These are phyloP conservation scores for Cosmia pyralina DNA, from an alignment of 2,888 invertebrate species.

Conservation along the genomic window DNA sequence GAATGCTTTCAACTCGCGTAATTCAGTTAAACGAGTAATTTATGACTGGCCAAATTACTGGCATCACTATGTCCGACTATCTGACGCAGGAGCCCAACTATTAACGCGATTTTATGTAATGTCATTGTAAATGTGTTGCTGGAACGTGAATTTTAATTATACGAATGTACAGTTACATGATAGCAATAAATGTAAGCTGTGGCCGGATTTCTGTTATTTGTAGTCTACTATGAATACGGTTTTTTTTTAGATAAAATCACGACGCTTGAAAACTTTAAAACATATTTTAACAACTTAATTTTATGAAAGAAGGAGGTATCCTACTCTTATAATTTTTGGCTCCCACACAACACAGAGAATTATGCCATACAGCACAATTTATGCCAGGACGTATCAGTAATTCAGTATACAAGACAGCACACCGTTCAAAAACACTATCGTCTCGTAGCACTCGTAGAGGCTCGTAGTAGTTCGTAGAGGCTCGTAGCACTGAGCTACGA, in stretches of 20 bases:
- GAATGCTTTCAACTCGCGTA: slow-evolving; percentile 89
- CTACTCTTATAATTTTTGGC: background rate
- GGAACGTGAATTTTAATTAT: slow-evolving; percentile 30
- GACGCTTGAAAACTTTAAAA: background rate
- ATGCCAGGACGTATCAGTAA: background rate
- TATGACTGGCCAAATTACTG: slow-evolving; percentile 88
- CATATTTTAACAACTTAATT: background rate
- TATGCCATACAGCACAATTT: background rate
- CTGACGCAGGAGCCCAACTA: slow-evolving; percentile 71
- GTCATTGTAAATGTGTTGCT: slow-evolving; percentile 57
- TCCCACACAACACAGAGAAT: background rate
- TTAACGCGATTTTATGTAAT: slow-evolving; percentile 64
- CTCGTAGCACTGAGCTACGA: slow-evolving; percentile 42
- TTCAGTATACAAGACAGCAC: background rate
- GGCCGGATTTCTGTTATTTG: background rate
- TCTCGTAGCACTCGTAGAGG: slow-evolving; percentile 23
- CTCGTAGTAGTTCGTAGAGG: slow-evolving; percentile 22
- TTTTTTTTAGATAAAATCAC: background rate
- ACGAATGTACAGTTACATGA: slow-evolving; percentile 13
- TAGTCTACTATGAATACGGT: background rate
- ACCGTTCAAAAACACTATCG: background rate
- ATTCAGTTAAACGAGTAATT: slow-evolving; percentile 90
- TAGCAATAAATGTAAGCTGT: background rate
- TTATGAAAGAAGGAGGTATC: background rate
- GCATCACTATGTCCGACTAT: slow-evolving; percentile 81